Base-by-base conservation (phyloP, 2,888 invertebrate genomes). In the Nasonia oneida region DNA sequence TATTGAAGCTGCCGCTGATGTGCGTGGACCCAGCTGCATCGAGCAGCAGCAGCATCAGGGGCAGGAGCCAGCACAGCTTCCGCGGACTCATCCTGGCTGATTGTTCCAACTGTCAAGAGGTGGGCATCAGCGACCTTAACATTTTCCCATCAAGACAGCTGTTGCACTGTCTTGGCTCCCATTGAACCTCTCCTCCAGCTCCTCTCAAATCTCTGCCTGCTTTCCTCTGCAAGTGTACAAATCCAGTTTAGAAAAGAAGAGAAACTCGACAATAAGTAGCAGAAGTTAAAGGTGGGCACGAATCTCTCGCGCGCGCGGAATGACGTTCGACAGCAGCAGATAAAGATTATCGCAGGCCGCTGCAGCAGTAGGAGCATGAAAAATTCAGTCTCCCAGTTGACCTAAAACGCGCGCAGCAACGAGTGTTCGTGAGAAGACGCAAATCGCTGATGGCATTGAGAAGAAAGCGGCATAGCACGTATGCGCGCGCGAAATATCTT, bases 1-100 rank as follows among this genome's bases (percentile, higher is more conserved):
- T 95, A 88, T 95, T 94, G 93, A 96, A 96, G 8, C 94, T 95
- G 67, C 96, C 96, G 88, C 94, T 94, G 75, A 96, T 93, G 91
- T 96, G 96, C 10, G 95, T 95, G 76, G 89, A 89, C 29, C 81
- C 85, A 33, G 87, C 89, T 39, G 80, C 64, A 42, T 86, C 42
- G 12, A 84, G 47, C 53, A 80, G 71, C 23, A 87, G 15, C 18
- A 88, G 75, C 67, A 87, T 29, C 75, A 87, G 81, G 33, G 76
- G 84, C 78, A 86, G 15, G n/a, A 83, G 64, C 81, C 83, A 82
- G 42, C 82, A 47, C 47, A 84, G 29, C 33, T 67, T 81, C n/a
- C 50, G 78, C 14, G 14, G 70, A 64, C 47, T 61, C 81, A 87
- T 86, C 23, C 14, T 53, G 33, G 12, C 50, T 10, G 33, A 39